These are phyloP conservation scores for Drosophila asahinai DNA, from an alignment of 1,140 invertebrate species.

Conservation along the genomic window DNA sequence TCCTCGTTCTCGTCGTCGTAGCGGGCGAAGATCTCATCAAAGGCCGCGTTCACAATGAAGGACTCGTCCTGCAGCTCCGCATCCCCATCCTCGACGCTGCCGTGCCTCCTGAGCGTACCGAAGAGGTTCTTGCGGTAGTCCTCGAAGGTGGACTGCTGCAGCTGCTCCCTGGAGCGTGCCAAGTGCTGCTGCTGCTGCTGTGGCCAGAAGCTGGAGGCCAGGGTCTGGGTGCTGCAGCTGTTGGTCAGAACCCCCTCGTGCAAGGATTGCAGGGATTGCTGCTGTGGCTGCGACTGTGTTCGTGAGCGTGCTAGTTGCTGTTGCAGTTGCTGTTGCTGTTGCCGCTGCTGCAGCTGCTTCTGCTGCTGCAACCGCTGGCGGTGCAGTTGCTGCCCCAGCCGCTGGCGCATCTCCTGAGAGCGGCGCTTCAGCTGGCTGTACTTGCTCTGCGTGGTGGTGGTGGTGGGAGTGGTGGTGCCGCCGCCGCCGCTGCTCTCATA, in stretches of 20 bases:
- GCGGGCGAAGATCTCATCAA: slow-evolving; percentile 78
- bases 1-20: slow-evolving; percentile 70
- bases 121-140: slow-evolving; percentile 84
- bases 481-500: slow-evolving; percentile 54
- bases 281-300: slow-evolving; percentile 47
- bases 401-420: slow-evolving; percentile 78
- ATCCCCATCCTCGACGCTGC: slow-evolving; percentile 49
- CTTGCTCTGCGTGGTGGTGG: slow-evolving; percentile 62
- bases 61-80: slow-evolving; percentile 70
- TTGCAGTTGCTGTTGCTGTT: slow-evolving; percentile 36
- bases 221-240: slow-evolving; percentile 71
- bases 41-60: slow-evolving; percentile 77
- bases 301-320: slow-evolving; percentile 40
- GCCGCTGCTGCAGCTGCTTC: slow-evolving; percentile 30
- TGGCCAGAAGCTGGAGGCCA: slow-evolving; percentile 38
- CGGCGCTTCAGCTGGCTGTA: slow-evolving; percentile 79
- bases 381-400: slow-evolving; percentile 70
- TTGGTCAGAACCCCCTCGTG: slow-evolving; percentile 55
- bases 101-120: slow-evolving; percentile 58
- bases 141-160: slow-evolving; percentile 65
- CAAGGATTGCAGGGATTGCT: slow-evolving; percentile 19
- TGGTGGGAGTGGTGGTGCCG: slow-evolving; percentile 36
- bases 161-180: slow-evolving; percentile 47
- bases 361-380: slow-evolving; percentile 55
- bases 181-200: not conserved